Evolutionary conservation across 2,797 vertebrate species (phyloP).

Genomic region (Zonotrichia albicollis): DNA sequence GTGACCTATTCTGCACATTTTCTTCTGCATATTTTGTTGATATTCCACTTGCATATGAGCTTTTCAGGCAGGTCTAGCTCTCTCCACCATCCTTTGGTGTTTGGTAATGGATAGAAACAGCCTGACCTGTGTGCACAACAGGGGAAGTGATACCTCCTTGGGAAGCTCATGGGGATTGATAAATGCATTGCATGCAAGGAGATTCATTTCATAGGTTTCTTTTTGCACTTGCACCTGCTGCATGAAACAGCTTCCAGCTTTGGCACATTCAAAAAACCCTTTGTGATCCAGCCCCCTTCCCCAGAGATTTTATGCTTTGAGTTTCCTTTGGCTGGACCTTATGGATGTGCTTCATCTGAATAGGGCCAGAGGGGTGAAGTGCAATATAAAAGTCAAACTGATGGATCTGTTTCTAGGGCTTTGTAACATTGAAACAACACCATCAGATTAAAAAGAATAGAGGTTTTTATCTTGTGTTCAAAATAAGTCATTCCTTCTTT

Average conservation of each 20-base stretch:
- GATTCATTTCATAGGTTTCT: not conserved
- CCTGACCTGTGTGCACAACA: not conserved
- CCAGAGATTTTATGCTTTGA: not conserved
- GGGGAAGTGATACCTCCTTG: not conserved
- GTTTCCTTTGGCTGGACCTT: conserved; percentile 16
- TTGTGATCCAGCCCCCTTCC: not conserved
- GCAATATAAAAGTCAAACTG: not conserved
- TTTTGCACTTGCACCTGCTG: not conserved
- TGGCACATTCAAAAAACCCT: not conserved
- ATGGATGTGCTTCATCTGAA: conserved; percentile 20
- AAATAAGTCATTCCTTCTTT: not conserved
- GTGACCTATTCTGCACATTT: not conserved
- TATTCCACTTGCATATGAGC: not conserved
- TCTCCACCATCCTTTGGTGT: not conserved
- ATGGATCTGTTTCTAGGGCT: conserved; percentile 29
- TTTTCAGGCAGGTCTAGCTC: not conserved
- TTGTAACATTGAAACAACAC: not conserved
- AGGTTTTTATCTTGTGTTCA: not conserved
- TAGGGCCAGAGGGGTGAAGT: not conserved
- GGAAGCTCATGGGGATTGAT: not conserved
- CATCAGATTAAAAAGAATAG: conserved; percentile 34
- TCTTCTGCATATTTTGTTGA: not conserved
- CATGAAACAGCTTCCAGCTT: not conserved
- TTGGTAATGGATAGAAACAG: not conserved
- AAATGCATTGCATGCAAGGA: not conserved